Conservation (phyloP, 2,113 vertebrate species). For the Connochaetes taurinus region DNA sequence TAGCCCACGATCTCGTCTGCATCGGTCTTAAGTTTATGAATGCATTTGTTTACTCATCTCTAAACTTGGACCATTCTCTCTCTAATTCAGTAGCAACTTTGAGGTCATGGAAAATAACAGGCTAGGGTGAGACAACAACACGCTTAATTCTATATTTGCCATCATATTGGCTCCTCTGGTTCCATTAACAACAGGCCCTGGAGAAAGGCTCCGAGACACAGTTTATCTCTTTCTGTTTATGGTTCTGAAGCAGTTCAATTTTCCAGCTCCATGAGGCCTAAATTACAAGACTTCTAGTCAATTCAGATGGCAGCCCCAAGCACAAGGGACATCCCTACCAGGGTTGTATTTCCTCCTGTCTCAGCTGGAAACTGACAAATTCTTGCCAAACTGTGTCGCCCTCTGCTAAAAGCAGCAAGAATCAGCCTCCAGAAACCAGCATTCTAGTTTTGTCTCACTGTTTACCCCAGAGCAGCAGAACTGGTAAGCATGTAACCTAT, state of each 20-base stretch:
- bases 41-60: constrained; percentile 44
- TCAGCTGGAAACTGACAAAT: background rate
- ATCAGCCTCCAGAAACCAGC: background rate
- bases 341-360: background rate
- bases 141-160: constrained; percentile 48
- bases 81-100: constrained; percentile 43
- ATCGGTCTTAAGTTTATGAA: background rate
- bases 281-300: constrained; percentile 13
- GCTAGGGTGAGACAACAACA: constrained; percentile 34
- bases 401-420: background rate
- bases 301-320: background rate
- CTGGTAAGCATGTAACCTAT: background rate
- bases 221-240: constrained; percentile 38
- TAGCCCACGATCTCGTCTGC: constrained; percentile 17
- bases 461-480: background rate
- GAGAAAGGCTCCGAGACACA: constrained; percentile 21
- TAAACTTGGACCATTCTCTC: constrained; percentile 1
- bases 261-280: background rate
- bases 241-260: background rate
- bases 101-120: constrained; percentile 63
- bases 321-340: background rate
- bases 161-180: constrained; percentile 19
- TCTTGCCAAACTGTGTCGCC: background rate
- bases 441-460: background rate
- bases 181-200: constrained; percentile 1